These are phyloP conservation scores for Apogon hyalosoma DNA, from an alignment of 2,797 vertebrate genomes.

Conservation along the genomic window DNA sequence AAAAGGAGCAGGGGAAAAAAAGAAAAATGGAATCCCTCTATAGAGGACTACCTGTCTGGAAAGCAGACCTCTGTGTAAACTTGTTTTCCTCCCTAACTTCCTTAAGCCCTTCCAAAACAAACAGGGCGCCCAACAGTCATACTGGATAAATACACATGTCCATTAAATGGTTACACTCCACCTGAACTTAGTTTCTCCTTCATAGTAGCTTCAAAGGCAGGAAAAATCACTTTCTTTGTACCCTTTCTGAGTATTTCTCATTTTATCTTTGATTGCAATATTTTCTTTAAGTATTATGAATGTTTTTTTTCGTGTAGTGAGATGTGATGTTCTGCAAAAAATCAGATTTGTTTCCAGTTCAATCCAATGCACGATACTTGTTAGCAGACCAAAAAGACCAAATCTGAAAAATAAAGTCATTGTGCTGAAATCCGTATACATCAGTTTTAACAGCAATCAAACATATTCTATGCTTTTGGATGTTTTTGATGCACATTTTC, in stretches of 20 bases:
- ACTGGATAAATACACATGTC: conserved; percentile 81
- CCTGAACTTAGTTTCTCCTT: conserved; percentile 73
- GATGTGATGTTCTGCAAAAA: not conserved
- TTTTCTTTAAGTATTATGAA: conserved; percentile 10
- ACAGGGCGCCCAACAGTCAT: conserved; percentile 79
- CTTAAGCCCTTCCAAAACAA: conserved; percentile 84
- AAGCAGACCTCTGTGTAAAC: conserved; percentile 81
- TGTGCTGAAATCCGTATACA: too few species aligned
- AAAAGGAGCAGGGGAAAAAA: conserved; percentile 52
- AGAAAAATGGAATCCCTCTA: conserved; percentile 65
- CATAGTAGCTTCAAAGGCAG: conserved; percentile 64
- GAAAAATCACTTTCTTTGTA: conserved; percentile 55
- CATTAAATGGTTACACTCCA: conserved; percentile 76
- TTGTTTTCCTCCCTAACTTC: conserved; percentile 85
- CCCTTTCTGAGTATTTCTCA: conserved; percentile 30
- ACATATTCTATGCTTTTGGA: too few species aligned
- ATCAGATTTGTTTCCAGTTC: too few species aligned
- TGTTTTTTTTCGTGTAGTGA: not conserved
- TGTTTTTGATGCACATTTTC: not conserved
- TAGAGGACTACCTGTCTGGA: conserved; percentile 82
- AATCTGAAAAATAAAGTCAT: too few species aligned
- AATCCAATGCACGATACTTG: too few species aligned
- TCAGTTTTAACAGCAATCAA: too few species aligned
- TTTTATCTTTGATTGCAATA: conserved; percentile 31
- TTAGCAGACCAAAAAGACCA: too few species aligned